Evolutionary conservation across 2,888 invertebrate species (phyloP).

Genomic region (Vanessa cardui): DNA sequence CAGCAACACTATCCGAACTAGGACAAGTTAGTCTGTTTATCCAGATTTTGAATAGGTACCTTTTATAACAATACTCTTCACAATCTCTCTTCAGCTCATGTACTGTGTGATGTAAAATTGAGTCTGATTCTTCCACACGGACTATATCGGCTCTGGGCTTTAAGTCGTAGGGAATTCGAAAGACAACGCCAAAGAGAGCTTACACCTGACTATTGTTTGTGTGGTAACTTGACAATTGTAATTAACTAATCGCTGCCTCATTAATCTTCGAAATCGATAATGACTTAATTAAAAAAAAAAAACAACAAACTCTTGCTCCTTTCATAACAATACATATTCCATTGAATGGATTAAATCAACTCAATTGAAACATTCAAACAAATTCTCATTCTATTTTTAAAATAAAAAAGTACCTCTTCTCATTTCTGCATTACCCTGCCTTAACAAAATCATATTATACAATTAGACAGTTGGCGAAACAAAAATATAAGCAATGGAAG

Average conservation of each 20-base stretch:
- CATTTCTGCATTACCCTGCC: constrained; percentile 81
- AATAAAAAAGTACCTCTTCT: constrained; percentile 79
- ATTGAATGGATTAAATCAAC: constrained; percentile 80
- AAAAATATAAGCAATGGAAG: constrained; percentile 76
- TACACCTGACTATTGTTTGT: constrained; percentile 75
- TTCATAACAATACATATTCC: constrained; percentile 80
- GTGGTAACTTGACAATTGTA: constrained; percentile 78
- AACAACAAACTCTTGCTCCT: constrained; percentile 77
- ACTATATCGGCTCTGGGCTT: constrained; percentile 19
- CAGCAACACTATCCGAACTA: constrained; percentile 72
- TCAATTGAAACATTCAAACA: constrained; percentile 81
- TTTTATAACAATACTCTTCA: constrained; percentile 80
- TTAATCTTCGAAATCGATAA: constrained; percentile 71
- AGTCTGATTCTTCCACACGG: constrained; percentile 46
- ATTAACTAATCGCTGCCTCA: constrained; percentile 78
- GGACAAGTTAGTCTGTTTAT: constrained; percentile 77
- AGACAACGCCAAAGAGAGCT: constrained; percentile 78
- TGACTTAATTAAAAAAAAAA: constrained; percentile 78
- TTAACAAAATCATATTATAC: constrained; percentile 79
- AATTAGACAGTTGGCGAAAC: constrained; percentile 78
- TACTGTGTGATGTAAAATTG: constrained; percentile 74
- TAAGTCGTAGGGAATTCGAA: constrained; percentile 30
- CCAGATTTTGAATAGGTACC: constrained; percentile 81
- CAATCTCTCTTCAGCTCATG: constrained; percentile 78
- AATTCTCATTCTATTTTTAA: constrained; percentile 73